Evolutionary conservation across 2,888 invertebrate genomes (phyloP), one percentile per base, ranked within the genome.

Genomic region (Polyommatus icarus): DNA sequence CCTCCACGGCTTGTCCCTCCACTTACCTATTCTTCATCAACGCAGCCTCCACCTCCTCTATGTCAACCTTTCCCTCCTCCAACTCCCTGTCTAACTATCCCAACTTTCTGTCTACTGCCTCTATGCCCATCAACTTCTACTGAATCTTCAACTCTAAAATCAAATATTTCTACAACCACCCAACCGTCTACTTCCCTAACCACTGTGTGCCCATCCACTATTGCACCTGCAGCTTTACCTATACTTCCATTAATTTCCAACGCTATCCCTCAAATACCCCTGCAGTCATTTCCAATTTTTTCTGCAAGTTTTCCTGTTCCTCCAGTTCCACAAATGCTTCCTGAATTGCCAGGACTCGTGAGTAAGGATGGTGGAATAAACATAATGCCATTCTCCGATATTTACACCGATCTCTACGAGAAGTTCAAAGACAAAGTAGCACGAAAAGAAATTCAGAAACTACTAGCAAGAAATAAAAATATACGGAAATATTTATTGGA

Each of bases 321-420:
- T 6, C 76, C 83, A 71, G 85, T 84, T 80, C 78, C 83, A 0
- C 89, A 89, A 0, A 84, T 91, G 84, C 86, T 92, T 1, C 92
- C 92, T 1, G 90, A 90, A 0, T 61, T 93, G 79, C 87, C 88
- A 7, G 91, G 91, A 0, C 59, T 92, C 2, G 89, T 91, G 0
- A 84, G 88, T 1, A 80, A 80, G 0, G 90, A 90, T 78, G 91
- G 91, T 1, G 93, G 91, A 0, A 88, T 94, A 10, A 93, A 93
- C 73, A 87, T 94, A 18, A 80, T 93, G 76, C 93, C 93, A 1
- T 93, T 93, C 81, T 89, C 93, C 0, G 93, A 93, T 76, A 90
- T 81, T 0, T 93, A 92, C 79, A 83, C 92, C 0, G 90, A 93
- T 78, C 78, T 92, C 75, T 78, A 92, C 7, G 90, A 91, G 76